phyloP scores from a whole-genome alignment of 1,140 invertebrate species.

The Aplysia californica region DNA sequence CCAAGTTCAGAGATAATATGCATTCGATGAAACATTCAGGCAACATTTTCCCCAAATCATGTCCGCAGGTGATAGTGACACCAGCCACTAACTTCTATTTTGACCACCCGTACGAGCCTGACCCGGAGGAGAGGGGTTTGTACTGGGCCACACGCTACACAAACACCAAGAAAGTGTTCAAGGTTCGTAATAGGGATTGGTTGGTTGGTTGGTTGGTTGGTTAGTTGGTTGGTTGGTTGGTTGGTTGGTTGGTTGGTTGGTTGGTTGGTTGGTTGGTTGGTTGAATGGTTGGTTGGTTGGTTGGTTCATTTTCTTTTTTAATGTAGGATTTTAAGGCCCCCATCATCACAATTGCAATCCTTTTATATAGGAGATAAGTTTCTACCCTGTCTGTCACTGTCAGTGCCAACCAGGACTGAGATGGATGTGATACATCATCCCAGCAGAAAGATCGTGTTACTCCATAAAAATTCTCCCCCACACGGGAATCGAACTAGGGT shows the following conservation, averaged over 20 bases:
- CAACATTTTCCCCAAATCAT: no score
- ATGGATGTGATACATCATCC: no score
- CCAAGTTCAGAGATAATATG: no score
- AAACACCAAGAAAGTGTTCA: slow-evolving; percentile 41
- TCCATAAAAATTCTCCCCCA: no score
- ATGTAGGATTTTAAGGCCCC: neutral
- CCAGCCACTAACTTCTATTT: slow-evolving; percentile 60
- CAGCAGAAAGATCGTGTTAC: no score
- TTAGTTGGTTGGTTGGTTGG: neutral
- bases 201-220: neutral
- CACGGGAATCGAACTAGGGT: no score
- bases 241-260: neutral
- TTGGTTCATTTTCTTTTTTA: neutral
- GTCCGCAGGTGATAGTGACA: slow-evolving; percentile 51
- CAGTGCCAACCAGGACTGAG: no score
- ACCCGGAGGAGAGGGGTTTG: slow-evolving; percentile 55
- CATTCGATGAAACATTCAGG: no score
- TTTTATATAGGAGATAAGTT: no score
- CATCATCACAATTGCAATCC: no score
- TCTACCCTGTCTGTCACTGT: no score
- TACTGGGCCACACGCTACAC: slow-evolving; percentile 51
- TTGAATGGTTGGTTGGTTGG: neutral
- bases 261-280: neutral
- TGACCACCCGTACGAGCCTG: slow-evolving; percentile 61
- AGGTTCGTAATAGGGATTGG: no score